phyloP scores from a whole-genome alignment of 2,888 invertebrate genomes.

The Netelia virgata region DNA sequence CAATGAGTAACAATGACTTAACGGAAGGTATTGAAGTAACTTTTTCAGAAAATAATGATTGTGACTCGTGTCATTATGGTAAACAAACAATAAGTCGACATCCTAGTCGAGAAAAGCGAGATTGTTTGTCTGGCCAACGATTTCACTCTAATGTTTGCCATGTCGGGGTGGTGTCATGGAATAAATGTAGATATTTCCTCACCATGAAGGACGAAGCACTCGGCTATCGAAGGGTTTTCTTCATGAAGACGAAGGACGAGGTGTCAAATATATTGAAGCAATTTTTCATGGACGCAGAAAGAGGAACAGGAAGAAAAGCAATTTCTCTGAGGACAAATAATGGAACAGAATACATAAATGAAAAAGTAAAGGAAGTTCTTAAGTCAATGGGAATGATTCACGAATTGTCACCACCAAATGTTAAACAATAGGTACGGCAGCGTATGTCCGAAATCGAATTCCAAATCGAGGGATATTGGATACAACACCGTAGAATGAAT shows the following conservation, averaged over 20 bases:
- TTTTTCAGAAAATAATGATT: conserved; percentile 1
- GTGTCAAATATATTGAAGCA: conserved; percentile 12
- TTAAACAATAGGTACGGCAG: conserved; percentile 75
- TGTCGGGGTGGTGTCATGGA: conserved; percentile 29
- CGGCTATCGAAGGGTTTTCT: conserved; percentile 54
- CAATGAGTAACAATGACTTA: background rate
- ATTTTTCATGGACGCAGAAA: conserved; percentile 30
- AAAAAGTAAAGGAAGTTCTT: conserved; percentile 26
- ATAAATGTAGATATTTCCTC: conserved; percentile 52
- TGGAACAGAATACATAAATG: conserved; percentile 62
- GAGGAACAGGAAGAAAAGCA: conserved; percentile 40
- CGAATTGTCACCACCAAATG: conserved; percentile 57
- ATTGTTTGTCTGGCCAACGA: background rate
- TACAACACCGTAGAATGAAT: conserved; percentile 20
- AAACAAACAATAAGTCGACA: conserved; percentile 12
- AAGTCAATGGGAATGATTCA: conserved; percentile 57
- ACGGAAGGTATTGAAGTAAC: background rate
- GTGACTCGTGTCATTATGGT: too few species aligned
- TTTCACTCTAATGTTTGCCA: conserved; percentile 17
- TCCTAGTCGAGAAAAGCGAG: background rate
- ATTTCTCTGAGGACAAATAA: conserved; percentile 61
- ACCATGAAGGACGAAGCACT: conserved; percentile 60
- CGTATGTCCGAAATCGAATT: conserved; percentile 79
- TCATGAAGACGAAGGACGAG: conserved; percentile 45
- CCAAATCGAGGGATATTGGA: background rate